phyloP scores from a whole-genome alignment of 2,888 invertebrate species.

The Pyrocoelia pectoralis region DNA sequence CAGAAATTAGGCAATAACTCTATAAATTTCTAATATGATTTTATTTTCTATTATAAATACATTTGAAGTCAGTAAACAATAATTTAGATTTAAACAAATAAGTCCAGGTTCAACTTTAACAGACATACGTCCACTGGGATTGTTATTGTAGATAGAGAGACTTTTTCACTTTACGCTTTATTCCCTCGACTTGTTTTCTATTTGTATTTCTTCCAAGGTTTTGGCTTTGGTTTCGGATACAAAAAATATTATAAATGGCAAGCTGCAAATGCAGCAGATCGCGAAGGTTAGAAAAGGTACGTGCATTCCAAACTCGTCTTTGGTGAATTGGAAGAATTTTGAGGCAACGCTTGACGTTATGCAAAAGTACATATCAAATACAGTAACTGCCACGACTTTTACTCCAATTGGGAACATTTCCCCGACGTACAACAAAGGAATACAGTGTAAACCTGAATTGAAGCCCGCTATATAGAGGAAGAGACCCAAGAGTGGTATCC shows the following conservation, averaged over 20 bases:
- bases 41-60: too few species aligned
- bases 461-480: conserved; percentile 59
- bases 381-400: conserved; percentile 62
- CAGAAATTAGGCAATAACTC: too few species aligned
- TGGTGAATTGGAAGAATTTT: conserved; percentile 60
- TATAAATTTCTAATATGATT: too few species aligned
- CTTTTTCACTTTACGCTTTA: too few species aligned
- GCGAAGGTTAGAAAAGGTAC: conserved; percentile 73
- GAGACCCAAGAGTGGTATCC: conserved; percentile 58
- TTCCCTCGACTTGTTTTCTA: not conserved
- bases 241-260: conserved; percentile 63
- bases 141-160: too few species aligned
- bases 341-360: conserved; percentile 53
- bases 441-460: conserved; percentile 60
- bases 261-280: conserved; percentile 66
- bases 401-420: conserved; percentile 64
- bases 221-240: not conserved
- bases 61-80: too few species aligned
- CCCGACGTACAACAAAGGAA: conserved; percentile 61
- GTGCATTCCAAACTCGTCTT: conserved; percentile 67
- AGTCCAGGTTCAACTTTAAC: too few species aligned
- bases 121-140: too few species aligned
- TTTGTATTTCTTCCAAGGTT: not conserved
- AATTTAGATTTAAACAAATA: too few species aligned
- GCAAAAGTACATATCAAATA: conserved; percentile 61